Conservation (phyloP, 2,797 vertebrate species). For the Epinephelus malabaricus region DNA sequence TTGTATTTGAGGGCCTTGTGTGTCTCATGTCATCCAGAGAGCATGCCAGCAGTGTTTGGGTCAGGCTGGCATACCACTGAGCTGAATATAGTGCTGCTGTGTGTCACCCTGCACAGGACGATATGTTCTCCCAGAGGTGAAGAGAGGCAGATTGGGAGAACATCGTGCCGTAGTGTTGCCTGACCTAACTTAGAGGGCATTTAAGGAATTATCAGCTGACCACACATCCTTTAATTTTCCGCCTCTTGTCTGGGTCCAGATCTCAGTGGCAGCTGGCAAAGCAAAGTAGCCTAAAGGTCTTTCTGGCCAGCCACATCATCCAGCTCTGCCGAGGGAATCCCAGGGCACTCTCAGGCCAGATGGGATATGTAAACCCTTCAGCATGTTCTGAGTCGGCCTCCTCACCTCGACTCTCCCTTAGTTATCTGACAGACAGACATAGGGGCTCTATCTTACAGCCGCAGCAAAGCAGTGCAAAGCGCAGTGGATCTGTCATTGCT, state of each 20-base stretch:
- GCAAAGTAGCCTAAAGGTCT: constrained; percentile 33
- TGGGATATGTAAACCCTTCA: constrained; percentile 49
- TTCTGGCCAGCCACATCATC: constrained; percentile 28
- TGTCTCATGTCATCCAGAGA: constrained; percentile 44
- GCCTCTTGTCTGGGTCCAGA: constrained; percentile 34
- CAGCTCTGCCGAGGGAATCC: constrained; percentile 38
- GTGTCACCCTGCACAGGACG: constrained; percentile 47
- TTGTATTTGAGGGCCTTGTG: constrained; percentile 7
- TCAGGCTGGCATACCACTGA: constrained; percentile 36
- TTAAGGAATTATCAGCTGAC: constrained; percentile 15
- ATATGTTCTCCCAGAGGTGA: constrained; percentile 40
- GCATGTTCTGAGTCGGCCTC: constrained; percentile 32
- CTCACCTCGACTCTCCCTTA: constrained; percentile 1
- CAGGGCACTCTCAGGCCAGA: constrained; percentile 41
- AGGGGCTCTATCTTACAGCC: too few relatives aligned
- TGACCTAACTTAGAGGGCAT: constrained; percentile 33
- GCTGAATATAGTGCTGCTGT: constrained; percentile 54
- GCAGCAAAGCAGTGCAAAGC: neutral
- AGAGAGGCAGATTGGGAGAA: constrained; percentile 43
- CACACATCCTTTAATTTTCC: constrained; percentile 26
- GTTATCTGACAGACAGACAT: constrained; percentile 10
- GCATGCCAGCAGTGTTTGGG: constrained; percentile 45
- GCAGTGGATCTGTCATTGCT: too few relatives aligned
- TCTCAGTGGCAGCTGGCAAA: constrained; percentile 41
- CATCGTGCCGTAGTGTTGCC: constrained; percentile 20